Base-by-base conservation (phyloP, 2,888 invertebrate genomes). In the Gymnocheta viridis region DNA sequence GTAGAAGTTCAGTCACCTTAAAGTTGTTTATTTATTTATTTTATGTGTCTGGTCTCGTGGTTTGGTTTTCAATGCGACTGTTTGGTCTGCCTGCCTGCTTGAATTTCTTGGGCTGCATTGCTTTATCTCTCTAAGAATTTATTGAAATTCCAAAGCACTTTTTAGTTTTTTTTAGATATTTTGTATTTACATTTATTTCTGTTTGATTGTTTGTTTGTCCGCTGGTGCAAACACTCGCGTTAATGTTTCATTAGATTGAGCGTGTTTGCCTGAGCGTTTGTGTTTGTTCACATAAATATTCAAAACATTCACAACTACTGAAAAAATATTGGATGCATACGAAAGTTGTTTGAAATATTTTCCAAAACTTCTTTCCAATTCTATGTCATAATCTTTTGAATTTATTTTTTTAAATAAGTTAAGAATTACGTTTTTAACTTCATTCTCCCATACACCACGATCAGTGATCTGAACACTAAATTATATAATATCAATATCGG, bases 1-100 rank as follows among this genome's bases (percentile, higher is more conserved):
- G 56, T 69, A 67, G 54, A 79, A 73, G 79, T 82, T 82, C 79
- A 82, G 82, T 82, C 82, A 79, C 82, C 82, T 79, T 67, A 79
- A 79, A 54, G 60, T 64, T 82, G 73, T 56, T 56, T 56, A 5
- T 74, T 79, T 82, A 56, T 74, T 69, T 79, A 66, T 74, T 74
- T 64, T 60, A 60, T 74, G 27, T 66, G 77, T 72, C 77, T 77
- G 78, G 51, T 54, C 10, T 67, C 73, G 82, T 44, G 73, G 44
- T 78, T 76, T 54, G 76, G 64, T 81, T 81, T 78, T 70, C 22
- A 51, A 72, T 82, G 51, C 69, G 51, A 54, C 29, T 62, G 44
- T 44, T 67, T 60, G 35, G 51, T 44, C 38, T 51, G 67, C 2
- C 38, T 51, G 67, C 2, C 58, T 72, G 70, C 41, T 70, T 54